Conservation (phyloP, 1,140 invertebrate species). For the Neodiprion lecontei region DNA sequence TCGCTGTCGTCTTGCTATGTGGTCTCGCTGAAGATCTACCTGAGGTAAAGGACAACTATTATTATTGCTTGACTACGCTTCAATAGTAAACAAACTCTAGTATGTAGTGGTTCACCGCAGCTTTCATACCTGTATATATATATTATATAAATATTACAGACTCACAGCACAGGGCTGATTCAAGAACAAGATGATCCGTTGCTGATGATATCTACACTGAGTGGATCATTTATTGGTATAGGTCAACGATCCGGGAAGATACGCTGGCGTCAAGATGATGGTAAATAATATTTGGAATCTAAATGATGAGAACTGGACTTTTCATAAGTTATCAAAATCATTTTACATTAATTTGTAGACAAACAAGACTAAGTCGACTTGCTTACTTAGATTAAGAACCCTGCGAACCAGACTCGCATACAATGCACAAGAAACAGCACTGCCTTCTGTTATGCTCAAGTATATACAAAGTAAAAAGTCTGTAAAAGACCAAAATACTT, state of each 20-base stretch:
- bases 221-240: conserved; percentile 87
- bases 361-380: conserved; percentile 4
- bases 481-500: no score
- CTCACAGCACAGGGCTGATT: conserved; percentile 68
- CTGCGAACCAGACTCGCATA: no score
- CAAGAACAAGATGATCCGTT: conserved; percentile 72
- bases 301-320: conserved; percentile 15
- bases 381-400: not conserved
- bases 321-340: conserved; percentile 23
- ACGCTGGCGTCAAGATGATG: conserved; percentile 90
- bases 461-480: no score
- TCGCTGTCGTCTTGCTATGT: not conserved
- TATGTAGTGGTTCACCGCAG: no score
- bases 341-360: conserved; percentile 25
- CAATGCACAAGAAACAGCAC: no score
- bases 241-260: conserved; percentile 83
- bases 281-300: conserved; percentile 59
- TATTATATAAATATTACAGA: conserved; percentile 29
- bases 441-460: no score
- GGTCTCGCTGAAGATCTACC: not conserved
- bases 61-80: not conserved
- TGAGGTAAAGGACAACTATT: not conserved
- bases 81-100: not conserved
- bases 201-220: conserved; percentile 89
- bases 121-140: no score